Evolutionary conservation across 2,888 invertebrate species (phyloP).

Genomic region (Allacma fusca): DNA sequence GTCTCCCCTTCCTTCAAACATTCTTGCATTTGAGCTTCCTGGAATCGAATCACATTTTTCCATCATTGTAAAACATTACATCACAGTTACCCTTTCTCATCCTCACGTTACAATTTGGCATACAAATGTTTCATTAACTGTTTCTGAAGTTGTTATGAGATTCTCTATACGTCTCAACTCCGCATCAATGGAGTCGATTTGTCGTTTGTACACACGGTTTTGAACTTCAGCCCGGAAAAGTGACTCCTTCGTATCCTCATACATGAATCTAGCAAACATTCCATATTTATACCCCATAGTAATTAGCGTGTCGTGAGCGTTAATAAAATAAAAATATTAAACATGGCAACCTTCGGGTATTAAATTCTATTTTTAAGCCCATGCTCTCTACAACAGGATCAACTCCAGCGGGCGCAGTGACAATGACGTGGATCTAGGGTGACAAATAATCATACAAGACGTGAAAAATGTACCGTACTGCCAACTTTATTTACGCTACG

Average conservation of each 20-base stretch:
- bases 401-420: constrained; percentile 63
- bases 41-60: neutral
- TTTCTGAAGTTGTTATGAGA: constrained; percentile 69
- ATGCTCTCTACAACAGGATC: constrained; percentile 88
- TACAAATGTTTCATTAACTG: neutral
- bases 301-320: neutral
- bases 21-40: neutral
- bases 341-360: constrained; percentile 71
- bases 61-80: too few relatives aligned
- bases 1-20: neutral
- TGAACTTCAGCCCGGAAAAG: constrained; percentile 89
- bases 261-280: constrained; percentile 71
- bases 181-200: constrained; percentile 79
- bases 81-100: too few relatives aligned
- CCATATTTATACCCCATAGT: too few relatives aligned
- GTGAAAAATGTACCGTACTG: too few relatives aligned
- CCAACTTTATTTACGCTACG: too few relatives aligned
- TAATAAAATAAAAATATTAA: too few relatives aligned
- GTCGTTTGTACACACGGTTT: constrained; percentile 85
- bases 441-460: neutral
- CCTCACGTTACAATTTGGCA: too few relatives aligned
- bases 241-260: constrained; percentile 79
- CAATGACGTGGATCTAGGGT: constrained; percentile 65
- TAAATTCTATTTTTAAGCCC: constrained; percentile 86
- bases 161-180: constrained; percentile 80